Evolutionary conservation across 2,888 invertebrate genomes (phyloP).

Genomic region (Eupelmus urozonus): DNA sequence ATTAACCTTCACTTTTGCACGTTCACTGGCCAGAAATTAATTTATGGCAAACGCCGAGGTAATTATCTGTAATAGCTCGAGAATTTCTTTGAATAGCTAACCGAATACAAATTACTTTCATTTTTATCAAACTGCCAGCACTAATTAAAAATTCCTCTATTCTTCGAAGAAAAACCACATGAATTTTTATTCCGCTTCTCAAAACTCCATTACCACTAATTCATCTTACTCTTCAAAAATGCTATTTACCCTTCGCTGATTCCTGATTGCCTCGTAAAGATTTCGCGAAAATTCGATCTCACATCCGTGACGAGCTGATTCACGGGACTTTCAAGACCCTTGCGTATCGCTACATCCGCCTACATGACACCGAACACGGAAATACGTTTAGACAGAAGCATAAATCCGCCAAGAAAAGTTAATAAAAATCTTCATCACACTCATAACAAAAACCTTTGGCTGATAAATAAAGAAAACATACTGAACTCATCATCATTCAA

Average conservation of each 20-base stretch:
- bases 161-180: background rate
- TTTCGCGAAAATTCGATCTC: background rate
- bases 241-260: background rate
- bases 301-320: conserved; percentile 20
- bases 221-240: too few relatives aligned
- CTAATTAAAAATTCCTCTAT: background rate
- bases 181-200: background rate
- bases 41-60: too few relatives aligned
- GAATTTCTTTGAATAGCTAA: too few relatives aligned
- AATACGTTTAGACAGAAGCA: background rate
- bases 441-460: too few relatives aligned
- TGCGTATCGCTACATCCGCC: background rate
- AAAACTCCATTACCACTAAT: background rate
- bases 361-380: conserved; percentile 5
- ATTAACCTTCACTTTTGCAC: too few relatives aligned
- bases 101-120: too few relatives aligned
- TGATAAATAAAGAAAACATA: too few relatives aligned
- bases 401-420: too few relatives aligned
- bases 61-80: too few relatives aligned
- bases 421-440: too few relatives aligned
- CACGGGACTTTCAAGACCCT: conserved; percentile 23
- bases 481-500: background rate
- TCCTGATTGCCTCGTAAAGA: conserved; percentile 27
- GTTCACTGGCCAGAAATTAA: too few relatives aligned
- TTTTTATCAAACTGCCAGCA: too few relatives aligned